These are phyloP conservation scores for Addax nasomaculatus DNA, from an alignment of 2,113 vertebrate genomes.

Conservation along the genomic window DNA sequence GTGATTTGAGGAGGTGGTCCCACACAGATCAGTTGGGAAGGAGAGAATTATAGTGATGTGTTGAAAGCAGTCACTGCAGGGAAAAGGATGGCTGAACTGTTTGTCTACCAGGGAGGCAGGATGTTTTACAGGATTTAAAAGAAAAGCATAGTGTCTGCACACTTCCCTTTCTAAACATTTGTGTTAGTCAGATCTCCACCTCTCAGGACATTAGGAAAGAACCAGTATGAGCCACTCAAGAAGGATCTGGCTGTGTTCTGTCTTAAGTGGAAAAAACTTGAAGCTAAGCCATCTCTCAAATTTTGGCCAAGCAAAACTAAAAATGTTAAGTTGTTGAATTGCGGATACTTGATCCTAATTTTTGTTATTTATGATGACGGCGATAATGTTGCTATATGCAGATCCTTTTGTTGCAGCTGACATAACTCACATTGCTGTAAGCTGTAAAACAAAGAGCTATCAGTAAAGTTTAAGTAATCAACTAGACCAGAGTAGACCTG, in stretches of 20 bases:
- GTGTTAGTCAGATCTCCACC: constrained; percentile 44
- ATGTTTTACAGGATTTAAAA: constrained; percentile 57
- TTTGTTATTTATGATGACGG: background rate
- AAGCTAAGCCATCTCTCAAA: background rate
- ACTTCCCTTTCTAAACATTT: constrained; percentile 46
- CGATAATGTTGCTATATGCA: background rate
- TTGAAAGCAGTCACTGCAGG: constrained; percentile 67
- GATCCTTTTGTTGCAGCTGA: background rate
- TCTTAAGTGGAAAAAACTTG: background rate
- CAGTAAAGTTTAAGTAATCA: background rate
- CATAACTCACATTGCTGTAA: background rate
- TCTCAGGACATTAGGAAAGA: constrained; percentile 29
- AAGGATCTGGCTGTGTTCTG: background rate
- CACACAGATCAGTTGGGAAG: constrained; percentile 74
- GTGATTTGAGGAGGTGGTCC: constrained; percentile 76
- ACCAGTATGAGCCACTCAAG: background rate
- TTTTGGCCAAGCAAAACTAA: background rate
- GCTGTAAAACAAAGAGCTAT: background rate
- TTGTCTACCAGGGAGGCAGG: constrained; percentile 59
- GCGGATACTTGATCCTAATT: background rate
- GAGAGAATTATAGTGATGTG: constrained; percentile 77
- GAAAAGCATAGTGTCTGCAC: constrained; percentile 23
- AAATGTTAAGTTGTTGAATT: background rate
- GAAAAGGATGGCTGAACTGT: constrained; percentile 63
- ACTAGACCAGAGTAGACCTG: background rate